Base-by-base conservation (phyloP, 2,888 invertebrate species). In the Torymus auratus region DNA sequence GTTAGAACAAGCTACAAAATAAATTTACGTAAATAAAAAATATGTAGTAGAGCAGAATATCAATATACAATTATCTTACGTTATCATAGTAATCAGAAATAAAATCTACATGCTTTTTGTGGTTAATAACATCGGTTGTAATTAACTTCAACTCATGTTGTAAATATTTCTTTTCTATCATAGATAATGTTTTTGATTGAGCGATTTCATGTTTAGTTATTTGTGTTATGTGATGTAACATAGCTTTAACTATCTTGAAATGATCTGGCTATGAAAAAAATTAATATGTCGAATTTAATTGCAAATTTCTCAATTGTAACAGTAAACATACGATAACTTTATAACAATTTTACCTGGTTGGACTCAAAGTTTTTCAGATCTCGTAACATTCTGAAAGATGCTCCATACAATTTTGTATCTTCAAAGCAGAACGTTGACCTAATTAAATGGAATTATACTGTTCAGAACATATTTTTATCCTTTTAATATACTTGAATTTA, bases 341-440 rank as follows among this genome's bases (percentile, higher is more conserved):
- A 41, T 4, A 41, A 41, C 7, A 41, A 41, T 41, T 41, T 41
- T 60, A 60, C 77, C 2, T 20, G 14, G 15, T 4, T 58, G 17
- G 10, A 15, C 56, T 52, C 70, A 7, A 11, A 17, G 20, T 67
- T 67, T 65, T 64, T 58, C 20, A 17, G 20, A 17, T 78, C 64
- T 17, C 58, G 15, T n/a, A 78, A n/a, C 10, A 78, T 13, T 23
- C 52, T 65, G 41, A 64, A 65, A 58, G 77, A 78, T 12, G 64
- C 71, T 41, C 70, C 77, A 52, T 71, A 78, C 1, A 78, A 50
- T 64, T 78, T 78, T 0, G 77, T 78, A 53, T 78, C 70, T 56
- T 64, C 17, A 3, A 71, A 20, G 14, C 77, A 78, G 71, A 71
- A 78, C 10, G 20, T 13, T 13, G 20, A 17, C 1, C 77, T 77